phyloP scores from a whole-genome alignment of 2,797 vertebrate species.

The Myotis planiceps region DNA sequence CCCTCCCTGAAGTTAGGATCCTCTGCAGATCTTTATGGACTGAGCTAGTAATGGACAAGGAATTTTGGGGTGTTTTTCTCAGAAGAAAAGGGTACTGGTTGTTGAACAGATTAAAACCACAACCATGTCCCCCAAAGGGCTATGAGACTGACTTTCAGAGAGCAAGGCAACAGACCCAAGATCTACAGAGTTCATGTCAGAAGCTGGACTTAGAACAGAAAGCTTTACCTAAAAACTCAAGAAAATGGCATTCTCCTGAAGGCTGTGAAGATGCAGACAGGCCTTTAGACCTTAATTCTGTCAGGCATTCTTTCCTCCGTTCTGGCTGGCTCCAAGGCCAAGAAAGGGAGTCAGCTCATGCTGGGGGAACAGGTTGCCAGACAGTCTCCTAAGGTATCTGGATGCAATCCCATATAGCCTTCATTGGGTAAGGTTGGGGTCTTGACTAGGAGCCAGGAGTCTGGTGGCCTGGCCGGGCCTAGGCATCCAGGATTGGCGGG shows the following conservation, averaged over 20 bases:
- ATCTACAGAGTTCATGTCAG: not conserved
- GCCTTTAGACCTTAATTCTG: constrained; percentile 35
- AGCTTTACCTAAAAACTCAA: not conserved
- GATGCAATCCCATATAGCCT: constrained; percentile 59
- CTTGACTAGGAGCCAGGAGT: constrained; percentile 73
- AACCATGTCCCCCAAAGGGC: not conserved
- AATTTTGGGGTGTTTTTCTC: not conserved
- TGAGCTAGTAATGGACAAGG: not conserved
- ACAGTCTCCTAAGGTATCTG: constrained; percentile 81
- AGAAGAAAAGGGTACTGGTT: not conserved
- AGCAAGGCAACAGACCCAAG: not conserved
- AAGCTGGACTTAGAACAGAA: not conserved
- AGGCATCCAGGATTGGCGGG: constrained; percentile 35
- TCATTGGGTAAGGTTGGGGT: constrained; percentile 37
- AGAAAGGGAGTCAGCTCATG: constrained; percentile 46
- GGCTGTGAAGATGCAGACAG: not conserved
- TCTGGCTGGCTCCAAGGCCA: constrained; percentile 50
- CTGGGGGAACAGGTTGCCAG: constrained; percentile 82
- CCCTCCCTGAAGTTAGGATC: not conserved
- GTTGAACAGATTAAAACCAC: not conserved
- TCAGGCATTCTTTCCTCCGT: constrained; percentile 32
- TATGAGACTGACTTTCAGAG: not conserved
- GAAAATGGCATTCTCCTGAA: not conserved
- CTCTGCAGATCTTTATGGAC: not conserved
- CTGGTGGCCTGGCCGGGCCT: constrained; percentile 53